Evolutionary conservation across 2,797 vertebrate species (phyloP), one percentile per base, ranked within the genome.

Genomic region (Melanotaenia trifasciata): DNA sequence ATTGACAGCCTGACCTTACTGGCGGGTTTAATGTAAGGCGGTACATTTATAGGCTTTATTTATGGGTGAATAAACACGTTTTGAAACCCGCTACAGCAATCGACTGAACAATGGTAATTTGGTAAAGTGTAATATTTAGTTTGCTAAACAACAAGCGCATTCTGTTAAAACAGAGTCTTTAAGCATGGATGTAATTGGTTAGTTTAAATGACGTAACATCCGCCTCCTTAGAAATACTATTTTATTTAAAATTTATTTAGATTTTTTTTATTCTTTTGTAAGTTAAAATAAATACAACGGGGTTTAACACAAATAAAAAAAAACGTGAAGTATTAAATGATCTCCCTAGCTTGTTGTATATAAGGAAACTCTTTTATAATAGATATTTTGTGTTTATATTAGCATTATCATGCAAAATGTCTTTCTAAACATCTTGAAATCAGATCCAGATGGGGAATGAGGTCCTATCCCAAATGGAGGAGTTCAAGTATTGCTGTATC

Each of bases 141-240:
- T 1, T 3, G 7, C 0, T 8, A 22, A 56, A 74, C 8, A 13
- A 6, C 8, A 33, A 57, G 65, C 50, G 22, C 7, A 6, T 14
- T 22, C 8, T 16, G 0, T 45, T 12, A 56, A 56, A 28, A 18
- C 57, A 58, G 1, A 30, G 61, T 63, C 54, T 54, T 80, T 76
- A 35, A 22, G 26, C 22, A 40, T 61, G 36, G 58, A 66, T 53
- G 36, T 64, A 64, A 80, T 70, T 72, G 50, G 51, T 24, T 58
- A 1, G 67, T 76, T 68, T 58, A 0, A 24, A 32, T 82, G 71
- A 69, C 87, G 86, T 94, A 89, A 94, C 71, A 88, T 94, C 92
- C 91, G 81, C 47, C 35, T 65, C 12, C 24, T 38, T 22, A 12
- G 5, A 24, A 14, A 16, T 20, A 58, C 18, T 16, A 16, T 43